Base-by-base conservation (phyloP, 2,888 invertebrate species). In the Antheraea assamensis region DNA sequence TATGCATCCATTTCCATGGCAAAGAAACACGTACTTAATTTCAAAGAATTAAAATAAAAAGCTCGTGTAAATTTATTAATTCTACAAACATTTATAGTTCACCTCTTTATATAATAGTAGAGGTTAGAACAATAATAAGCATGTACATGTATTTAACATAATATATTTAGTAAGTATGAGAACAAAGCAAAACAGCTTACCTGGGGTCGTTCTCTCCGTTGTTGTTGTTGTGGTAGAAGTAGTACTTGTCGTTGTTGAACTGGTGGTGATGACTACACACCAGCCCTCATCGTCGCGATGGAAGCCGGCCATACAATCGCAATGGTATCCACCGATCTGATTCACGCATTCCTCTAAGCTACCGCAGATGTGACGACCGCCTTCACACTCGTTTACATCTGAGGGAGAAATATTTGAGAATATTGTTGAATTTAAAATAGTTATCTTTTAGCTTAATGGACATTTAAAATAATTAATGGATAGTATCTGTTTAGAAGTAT, bases 301-400 rank as follows among this genome's bases (percentile, higher is more conserved):
- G 87, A 97, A 98, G 0, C 98, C 98, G 0, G 95, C 88, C 0
- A 98, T 97, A 85, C 98, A 98, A 47, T 96, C 95, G 86, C 98
- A 98, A 27, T 93, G 91, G 87, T 97, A 98, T 10, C 98, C 97
- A 0, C 99, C 99, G 0, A 96, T 96, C 1, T 80, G 79, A 80
- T 88, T 83, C 71, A 86, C 74, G 73, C 88, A 88, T 7, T 78
- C 75, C 71, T 88, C 88, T 15, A 87, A 75, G 13, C 80, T 83
- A 30, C 85, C 83, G 74, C 88, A 88, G 21, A 81, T 82, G 74
- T 88, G 84, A 13, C 82, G 83, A 1, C 95, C 95, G 27, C 93
- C 93, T 27, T 90, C 87, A 82, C 98, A 98, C 86, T 98, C 98
- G 84, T 98, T 95, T 72, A 97, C 93, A 89, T 98, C 98, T 98